Base-by-base conservation (phyloP, 2,888 invertebrate species). In the Lordiphosa fenestrarum region DNA sequence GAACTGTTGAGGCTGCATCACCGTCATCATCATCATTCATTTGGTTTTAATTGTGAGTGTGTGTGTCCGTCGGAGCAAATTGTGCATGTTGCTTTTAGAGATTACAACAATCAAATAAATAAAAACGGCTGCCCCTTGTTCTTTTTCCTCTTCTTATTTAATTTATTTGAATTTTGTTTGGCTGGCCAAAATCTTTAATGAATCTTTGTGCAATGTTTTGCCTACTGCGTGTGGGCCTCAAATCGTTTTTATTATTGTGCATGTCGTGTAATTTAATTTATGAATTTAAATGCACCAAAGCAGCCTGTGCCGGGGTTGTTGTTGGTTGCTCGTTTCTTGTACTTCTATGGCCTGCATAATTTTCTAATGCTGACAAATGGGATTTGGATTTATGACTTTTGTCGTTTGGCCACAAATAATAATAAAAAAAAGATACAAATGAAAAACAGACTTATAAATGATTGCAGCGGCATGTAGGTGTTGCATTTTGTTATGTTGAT, bases 281-380 rank as follows among this genome's bases (percentile, higher is more conserved):
- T 83, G 80, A 80, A 82, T 78, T 38, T 73, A 73, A 73, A 73
- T 73, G 68, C 65, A 72, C 65, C 25, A 71, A 62, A 71, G 71
- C 66, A 73, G 65, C 59, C 66, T 54, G 48, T 33, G 47, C 38
- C 13, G 23, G 12, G n/a, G n/a, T 56, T 46, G 42, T 50, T 46
- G 62, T 65, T 53, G 48, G 9, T 60, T 50, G 46, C 56, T 66
- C 58, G 57, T 54, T 46, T 9, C 19, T 53, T 23, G 33, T 15
- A 54, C 54, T 54, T 44, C 58, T 60, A 58, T 52, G 65, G 30
- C 66, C 82, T 77, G 77, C 73, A 77, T 78, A 77, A 83, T 80
- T 80, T 83, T 81, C 84, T 84, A 83, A 80, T 83, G 84, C 80
- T 81, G 77, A 84, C 84, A 83, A 80, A 83, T 80, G 80, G 81